A percentile compares a stretch with the other conserved stretches of the same genome.
These are phyloP conservation scores for Cerceris rybyensis DNA, from an alignment of 2,888 invertebrate species.

Conservation along the genomic window DNA sequence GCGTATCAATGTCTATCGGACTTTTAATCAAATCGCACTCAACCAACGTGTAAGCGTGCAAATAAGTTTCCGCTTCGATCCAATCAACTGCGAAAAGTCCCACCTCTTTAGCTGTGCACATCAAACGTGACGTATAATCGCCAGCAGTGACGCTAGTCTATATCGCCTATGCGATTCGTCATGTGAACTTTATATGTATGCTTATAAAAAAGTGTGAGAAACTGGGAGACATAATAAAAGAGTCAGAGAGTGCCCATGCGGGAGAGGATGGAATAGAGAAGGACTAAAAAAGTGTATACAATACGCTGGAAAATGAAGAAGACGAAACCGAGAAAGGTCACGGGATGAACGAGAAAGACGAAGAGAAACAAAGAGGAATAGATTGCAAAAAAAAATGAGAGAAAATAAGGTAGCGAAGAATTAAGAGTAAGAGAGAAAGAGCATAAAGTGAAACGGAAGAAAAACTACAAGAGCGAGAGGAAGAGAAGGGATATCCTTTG, in stretches of 20 bases:
- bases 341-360: no score
- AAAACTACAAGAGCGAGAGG: background rate
- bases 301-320: no score
- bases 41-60: constrained; percentile 55
- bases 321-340: no score
- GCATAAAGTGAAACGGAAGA: background rate
- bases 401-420: no score
- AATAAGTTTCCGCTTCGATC: constrained; percentile 65
- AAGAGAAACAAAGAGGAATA: no score
- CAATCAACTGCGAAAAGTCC: constrained; percentile 67
- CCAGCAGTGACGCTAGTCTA: constrained; percentile 26
- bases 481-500: constrained; percentile 65
- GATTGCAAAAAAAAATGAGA: no score
- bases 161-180: background rate
- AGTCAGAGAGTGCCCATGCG: no score
- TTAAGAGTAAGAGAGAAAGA: no score
- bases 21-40: constrained; percentile 66
- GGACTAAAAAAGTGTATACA: no score
- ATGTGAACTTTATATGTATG: background rate
- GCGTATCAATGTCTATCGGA: constrained; percentile 61
- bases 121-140: constrained; percentile 49
- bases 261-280: no score
- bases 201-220: no score
- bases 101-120: constrained; percentile 22
- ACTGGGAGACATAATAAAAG: no score